These are phyloP conservation scores for Enteromius paludinosus DNA, from an alignment of 2,797 vertebrate genomes.

Conservation along the genomic window DNA sequence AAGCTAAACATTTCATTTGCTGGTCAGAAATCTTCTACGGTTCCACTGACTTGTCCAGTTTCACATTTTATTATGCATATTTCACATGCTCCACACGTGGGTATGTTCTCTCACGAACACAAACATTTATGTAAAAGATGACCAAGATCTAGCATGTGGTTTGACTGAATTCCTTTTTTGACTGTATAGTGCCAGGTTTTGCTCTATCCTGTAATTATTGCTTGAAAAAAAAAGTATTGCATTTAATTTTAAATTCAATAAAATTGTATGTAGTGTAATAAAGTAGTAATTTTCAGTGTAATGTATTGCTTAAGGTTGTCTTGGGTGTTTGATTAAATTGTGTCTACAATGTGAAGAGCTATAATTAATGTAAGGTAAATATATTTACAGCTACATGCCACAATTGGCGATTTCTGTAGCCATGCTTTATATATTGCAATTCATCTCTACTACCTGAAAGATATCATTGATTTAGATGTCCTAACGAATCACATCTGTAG, in stretches of 20 bases:
- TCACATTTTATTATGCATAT: slow-evolving; percentile 33
- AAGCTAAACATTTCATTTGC: not conserved
- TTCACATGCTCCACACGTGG: slow-evolving; percentile 53
- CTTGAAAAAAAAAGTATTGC: not conserved
- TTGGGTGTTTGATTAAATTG: not conserved
- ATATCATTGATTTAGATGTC: not conserved
- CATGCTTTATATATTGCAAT: not conserved
- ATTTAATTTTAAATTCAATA: not conserved
- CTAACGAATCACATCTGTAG: not conserved
- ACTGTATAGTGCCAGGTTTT: slow-evolving; percentile 14
- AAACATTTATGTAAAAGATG: slow-evolving; percentile 35
- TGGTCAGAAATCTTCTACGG: slow-evolving; percentile 2
- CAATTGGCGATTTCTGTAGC: not conserved
- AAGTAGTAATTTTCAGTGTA: not conserved
- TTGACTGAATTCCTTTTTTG: slow-evolving; percentile 19
- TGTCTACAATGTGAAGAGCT: not conserved
- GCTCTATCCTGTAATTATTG: not conserved
- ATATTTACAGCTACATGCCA: not conserved
- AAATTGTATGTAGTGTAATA: not conserved
- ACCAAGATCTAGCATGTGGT: slow-evolving; percentile 21
- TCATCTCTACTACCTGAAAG: not conserved
- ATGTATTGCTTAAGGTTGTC: not conserved
- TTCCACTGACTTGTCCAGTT: slow-evolving; percentile 5
- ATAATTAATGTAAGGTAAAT: not conserved
- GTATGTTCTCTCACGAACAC: slow-evolving; percentile 13